Base-by-base conservation (phyloP, 2,888 invertebrate genomes). In the Neoaliturus tenellus region DNA sequence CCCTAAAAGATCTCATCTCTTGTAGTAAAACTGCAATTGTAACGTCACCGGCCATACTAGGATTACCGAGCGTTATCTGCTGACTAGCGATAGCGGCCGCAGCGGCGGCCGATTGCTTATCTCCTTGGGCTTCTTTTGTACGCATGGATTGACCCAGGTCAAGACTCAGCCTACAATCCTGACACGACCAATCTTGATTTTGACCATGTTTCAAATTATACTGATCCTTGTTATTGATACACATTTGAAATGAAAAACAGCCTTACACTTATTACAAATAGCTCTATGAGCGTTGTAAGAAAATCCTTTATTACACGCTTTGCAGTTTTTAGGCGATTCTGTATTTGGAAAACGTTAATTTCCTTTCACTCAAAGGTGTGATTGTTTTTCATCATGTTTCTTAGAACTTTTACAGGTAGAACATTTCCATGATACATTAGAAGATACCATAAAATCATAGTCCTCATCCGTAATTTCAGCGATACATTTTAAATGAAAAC, bases 1-100 rank as follows among this genome's bases (percentile, higher is more conserved):
- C 20, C 10, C 69, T 17, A 14, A 69, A 69, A 3, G 69, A 69
- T 20, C 69, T 69, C 69, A 69, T 69, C 28, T 69, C 69, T n/a
- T 35, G 20, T 20, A 69, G 8, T n/a, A 69, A 10, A 69, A n/a
- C 1, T 20, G 62, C 5, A n/a, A 62, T 62, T 62, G 69, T 69
- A 20, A 69, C 69, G 17, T 39, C 69, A 69, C 25, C 14, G 17
- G 62, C 17, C 4, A 31, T 3, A 5, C 31, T 20, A 12, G 12
- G n/a, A 62, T 62, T 31, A 14, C 17, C 28, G 6, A 4, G 12
- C 31, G 25, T 62, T 62, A 62, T 62, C 62, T 1, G 17, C 14
- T 28, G 62, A 31, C 28, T 28, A 51, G 6, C 39, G 39, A 12
- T 39, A 17, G 48, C 48, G 17, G 48, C 17, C 4, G 48, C 48